Conservation (phyloP, 1,140 invertebrate genomes). For the Proctacanthus coquilletti region DNA sequence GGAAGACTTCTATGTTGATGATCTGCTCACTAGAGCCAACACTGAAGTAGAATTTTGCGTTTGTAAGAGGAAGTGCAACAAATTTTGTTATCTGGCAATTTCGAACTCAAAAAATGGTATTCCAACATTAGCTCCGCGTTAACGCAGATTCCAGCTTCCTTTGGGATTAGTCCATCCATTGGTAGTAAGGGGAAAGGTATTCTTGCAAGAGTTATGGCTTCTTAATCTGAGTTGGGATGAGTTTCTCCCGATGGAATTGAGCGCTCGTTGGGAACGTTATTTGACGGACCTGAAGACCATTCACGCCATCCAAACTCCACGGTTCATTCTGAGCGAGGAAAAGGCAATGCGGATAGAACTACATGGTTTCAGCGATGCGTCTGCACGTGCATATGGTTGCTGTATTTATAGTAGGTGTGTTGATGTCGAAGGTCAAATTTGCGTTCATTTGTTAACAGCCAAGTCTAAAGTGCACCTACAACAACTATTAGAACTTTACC, state of each 20-base stretch:
- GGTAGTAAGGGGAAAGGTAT: not conserved
- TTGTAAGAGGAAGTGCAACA: not conserved
- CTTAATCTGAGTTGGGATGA: constrained; percentile 4
- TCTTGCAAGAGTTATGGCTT: constrained; percentile 4
- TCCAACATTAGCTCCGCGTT: not conserved
- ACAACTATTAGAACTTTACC: constrained; percentile 5
- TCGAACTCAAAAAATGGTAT: constrained; percentile 3
- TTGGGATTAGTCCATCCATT: constrained; percentile 1
- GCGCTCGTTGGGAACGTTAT: not conserved
- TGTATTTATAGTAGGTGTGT: constrained; percentile 7
- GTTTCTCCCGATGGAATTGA: not conserved
- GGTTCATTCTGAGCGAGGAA: not conserved
- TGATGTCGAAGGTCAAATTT: not conserved
- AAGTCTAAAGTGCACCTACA: constrained; percentile 7
- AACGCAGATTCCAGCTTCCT: too few species aligned
- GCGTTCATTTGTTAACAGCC: constrained; percentile 1
- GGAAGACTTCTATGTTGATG: not conserved
- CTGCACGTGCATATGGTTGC: constrained; percentile 7
- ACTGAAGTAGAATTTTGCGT: not conserved
- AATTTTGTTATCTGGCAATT: not conserved
- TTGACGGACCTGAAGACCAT: not conserved
- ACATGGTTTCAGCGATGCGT: constrained; percentile 7
- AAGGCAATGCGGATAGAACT: constrained; percentile 2
- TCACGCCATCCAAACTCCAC: not conserved
- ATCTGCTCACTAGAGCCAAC: not conserved